phyloP scores from a whole-genome alignment of 2,888 invertebrate genomes.

The Operophtera brumata region DNA sequence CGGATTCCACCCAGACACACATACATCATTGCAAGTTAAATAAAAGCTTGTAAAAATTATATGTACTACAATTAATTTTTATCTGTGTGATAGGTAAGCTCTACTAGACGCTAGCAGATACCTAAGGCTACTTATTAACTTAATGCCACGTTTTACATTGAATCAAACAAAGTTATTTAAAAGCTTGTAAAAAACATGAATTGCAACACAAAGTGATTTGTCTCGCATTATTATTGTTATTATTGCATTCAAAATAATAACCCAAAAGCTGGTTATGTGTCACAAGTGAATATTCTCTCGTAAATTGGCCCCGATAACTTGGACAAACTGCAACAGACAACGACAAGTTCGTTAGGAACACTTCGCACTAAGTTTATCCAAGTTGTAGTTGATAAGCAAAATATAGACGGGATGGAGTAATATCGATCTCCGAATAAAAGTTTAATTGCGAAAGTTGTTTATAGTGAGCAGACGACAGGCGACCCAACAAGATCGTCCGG shows the following conservation, averaged over 20 bases:
- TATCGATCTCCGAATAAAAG: conserved; percentile 71
- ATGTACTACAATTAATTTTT: too few relatives aligned
- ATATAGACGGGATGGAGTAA: conserved; percentile 56
- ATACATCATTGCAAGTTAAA: too few relatives aligned
- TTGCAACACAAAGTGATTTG: not conserved
- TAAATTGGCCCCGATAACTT: conserved; percentile 28
- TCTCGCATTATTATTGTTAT: not conserved
- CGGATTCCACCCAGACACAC: too few relatives aligned
- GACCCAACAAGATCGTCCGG: conserved; percentile 43
- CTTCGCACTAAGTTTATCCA: conserved; percentile 28
- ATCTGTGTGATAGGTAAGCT: too few relatives aligned
- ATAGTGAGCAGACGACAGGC: conserved; percentile 62
- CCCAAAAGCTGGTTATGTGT: too few relatives aligned
- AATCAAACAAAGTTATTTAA: too few relatives aligned
- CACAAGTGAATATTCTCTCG: not conserved
- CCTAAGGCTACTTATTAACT: too few relatives aligned
- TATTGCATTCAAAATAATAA: not conserved
- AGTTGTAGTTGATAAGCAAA: conserved; percentile 56
- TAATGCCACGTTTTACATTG: too few relatives aligned
- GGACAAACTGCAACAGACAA: conserved; percentile 22
- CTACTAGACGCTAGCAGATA: too few relatives aligned
- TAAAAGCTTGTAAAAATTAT: too few relatives aligned
- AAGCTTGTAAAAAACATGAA: too few relatives aligned
- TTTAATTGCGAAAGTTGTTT: conserved; percentile 77
- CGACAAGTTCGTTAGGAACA: conserved; percentile 23